Evolutionary conservation across 30 jellyfish, hydroid and myxozoan species (phyloP), one percentile per base, ranked within the genome.

Genomic region (Catostylus mosaicus): DNA sequence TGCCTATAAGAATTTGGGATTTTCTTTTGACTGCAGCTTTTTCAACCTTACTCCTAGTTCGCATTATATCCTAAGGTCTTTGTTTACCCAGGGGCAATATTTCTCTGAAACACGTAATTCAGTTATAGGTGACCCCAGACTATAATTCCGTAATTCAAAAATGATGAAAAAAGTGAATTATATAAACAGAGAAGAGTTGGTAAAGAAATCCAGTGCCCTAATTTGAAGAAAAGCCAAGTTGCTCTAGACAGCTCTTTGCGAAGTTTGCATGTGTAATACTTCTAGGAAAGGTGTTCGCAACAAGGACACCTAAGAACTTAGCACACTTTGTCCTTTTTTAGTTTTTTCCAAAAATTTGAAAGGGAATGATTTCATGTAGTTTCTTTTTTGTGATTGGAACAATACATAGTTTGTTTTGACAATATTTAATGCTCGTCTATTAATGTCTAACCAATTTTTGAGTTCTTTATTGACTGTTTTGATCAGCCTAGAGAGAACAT

Each of bases 251-350:
- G 88, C 68, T 82, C 68, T 38, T 77, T 66, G 56, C 77, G 63
- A 30, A 48, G 69, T 38, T 47, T 56, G 20, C 63, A 35, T 6
- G 45, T 23, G 68, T 68, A 82, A 45, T 46, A 33, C 30, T 64
- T 50, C 92, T 89, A 69, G 79, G 77, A 40, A 20, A 82, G 87
- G 65, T 82, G 89, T 19, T 64, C 50, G 45, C 92, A 31, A 82
- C 87, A 46, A 86, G 87, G 23, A 86, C 88, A 5, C 92, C 96
- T 29, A 86, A 56, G 75, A 73, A 76, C 87, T 82, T 67, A 48
- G 51, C 87, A 48, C 12, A 52, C n/a, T 31, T 66, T 9, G 77
- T 40, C 30, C 83, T 71, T 40, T 70, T 38, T 70, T 47, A 31
- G 4, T 37, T 47, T 37, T 23, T 70, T 70, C 20, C 12, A 43